Evolutionary conservation across 2,797 vertebrate species (phyloP), one percentile per base, ranked within the genome.

Genomic region (Sebastes trivittatus): DNA sequence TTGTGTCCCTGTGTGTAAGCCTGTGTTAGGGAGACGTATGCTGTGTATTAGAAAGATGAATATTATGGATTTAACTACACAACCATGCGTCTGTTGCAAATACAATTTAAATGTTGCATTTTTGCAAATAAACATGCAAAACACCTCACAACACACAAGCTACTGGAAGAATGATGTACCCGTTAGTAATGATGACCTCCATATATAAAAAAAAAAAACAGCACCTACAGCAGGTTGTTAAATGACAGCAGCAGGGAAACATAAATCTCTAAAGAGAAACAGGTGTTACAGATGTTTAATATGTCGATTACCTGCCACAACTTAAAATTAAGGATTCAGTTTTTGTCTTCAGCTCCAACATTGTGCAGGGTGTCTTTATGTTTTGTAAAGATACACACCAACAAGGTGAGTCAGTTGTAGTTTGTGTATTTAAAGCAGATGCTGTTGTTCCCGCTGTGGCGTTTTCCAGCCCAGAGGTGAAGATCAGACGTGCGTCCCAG

Each of bases 21-120:
- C 87, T 81, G 86, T 71, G 91, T 90, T 91, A 91, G 84, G 69
- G 64, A 89, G 88, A 92, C 80, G 27, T 76, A 80, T 91, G 83
- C 80, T 78, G 75, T 91, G 91, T 92, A 92, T 92, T 92, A 92
- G 75, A 90, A 92, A 94, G 92, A 94, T 92, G 92, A 88, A 93
- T 87, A 89, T 92, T 83, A 88, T 90, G 88, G 91, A 82, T 92
- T 91, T 92, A 79, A 86, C 86, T 74, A 55, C 80, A 85, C 86
- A 76, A 38, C 81, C 60, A 14, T 86, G 74, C 78, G 56, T 80
- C 75, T 46, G 58, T 82, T 88, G 77, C 81, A 72, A 49, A 85
- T 71, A 62, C 63, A 82, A 88, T 90, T 82, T 76, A 75, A 78
- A 81, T 87, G 46, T 89, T 78, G 42, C 18, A 23, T 75, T 87